Conservation (phyloP, 2,797 vertebrate species). For the Arrhamphus sclerolepis region DNA sequence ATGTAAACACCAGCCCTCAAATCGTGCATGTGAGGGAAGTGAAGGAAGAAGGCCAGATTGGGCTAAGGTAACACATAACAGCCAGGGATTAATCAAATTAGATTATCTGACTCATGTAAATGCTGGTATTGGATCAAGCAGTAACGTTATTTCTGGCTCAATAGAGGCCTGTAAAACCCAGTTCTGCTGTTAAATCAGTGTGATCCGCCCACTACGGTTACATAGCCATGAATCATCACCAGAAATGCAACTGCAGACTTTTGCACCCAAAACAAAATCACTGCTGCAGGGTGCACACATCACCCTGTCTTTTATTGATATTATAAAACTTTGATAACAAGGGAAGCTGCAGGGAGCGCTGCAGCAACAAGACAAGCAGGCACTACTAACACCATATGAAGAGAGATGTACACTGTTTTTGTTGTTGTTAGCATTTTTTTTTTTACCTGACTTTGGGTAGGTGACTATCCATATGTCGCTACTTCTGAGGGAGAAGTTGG, state of each 20-base stretch:
- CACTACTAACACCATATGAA: too few relatives aligned
- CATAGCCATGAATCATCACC: too few relatives aligned
- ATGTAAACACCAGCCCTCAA: constrained; percentile 48
- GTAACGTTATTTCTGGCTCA: too few relatives aligned
- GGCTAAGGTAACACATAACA: neutral
- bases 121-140: neutral
- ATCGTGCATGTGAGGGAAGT: neutral
- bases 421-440: too few relatives aligned
- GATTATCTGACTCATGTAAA: constrained; percentile 4
- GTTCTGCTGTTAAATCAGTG: neutral
- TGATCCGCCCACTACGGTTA: too few relatives aligned
- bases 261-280: too few relatives aligned
- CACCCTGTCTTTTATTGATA: too few relatives aligned
- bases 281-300: too few relatives aligned
- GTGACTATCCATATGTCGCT: constrained; percentile 98
- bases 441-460: constrained; percentile 95
- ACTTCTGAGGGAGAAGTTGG: constrained; percentile 91
- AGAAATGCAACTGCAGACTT: too few relatives aligned
- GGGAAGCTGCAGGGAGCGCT: neutral
- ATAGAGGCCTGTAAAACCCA: constrained; percentile 19
- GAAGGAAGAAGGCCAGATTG: neutral
- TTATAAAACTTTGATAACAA: neutral
- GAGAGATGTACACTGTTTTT: too few relatives aligned
- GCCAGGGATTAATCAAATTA: neutral
- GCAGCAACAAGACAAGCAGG: neutral